Evolutionary conservation across 1,140 invertebrate species (phyloP), one percentile per base, ranked within the genome.

Genomic region (Colletes latitarsis): DNA sequence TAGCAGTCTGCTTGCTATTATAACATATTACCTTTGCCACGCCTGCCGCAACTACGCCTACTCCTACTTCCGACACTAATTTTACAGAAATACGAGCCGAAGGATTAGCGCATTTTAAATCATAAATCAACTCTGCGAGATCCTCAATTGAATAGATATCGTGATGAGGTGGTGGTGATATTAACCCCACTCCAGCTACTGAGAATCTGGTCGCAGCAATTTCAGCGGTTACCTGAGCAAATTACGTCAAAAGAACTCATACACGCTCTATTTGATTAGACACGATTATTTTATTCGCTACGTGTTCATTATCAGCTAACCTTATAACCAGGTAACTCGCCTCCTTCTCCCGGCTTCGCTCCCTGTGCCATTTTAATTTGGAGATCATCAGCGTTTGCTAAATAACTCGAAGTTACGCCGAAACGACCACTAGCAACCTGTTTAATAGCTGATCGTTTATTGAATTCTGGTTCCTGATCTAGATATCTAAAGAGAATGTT

Each of bases 81-180:
- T 99, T 99, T 0, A 99, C 99, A 67, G 98, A 99, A 81, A 99
- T 98, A 68, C 98, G 94, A 2, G 99, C 99, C 73, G 95, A 94
- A 0, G 99, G 99, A 95, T 99, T 99, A 62, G 98, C 97, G 91
- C 98, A 98, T 93, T 99, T 99, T 63, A 99, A 94, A 93, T 99
- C 99, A 90, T 99, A 99, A 90, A 99, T 99, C 55, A 99, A 94
- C 94, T 99, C 98, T 1, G 99, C 98, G 85, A 99, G 94, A 94
- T 99, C 99, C 94, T 99, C 99, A 90, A 99, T 99, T 53, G 98
- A 99, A 93, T 99, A 99, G 92, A 99, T 99, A 91, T 99, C 99
- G 93, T 99, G 99, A 94, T 99, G 99, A 8, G 99, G 99, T 8
- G 99, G 99, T 52, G 99, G 99, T 1, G 98, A 99, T 90, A 99